Evolutionary conservation across 2,888 invertebrate species (phyloP), one percentile per base, ranked within the genome.

Genomic region (Heteromurus nitidus): DNA sequence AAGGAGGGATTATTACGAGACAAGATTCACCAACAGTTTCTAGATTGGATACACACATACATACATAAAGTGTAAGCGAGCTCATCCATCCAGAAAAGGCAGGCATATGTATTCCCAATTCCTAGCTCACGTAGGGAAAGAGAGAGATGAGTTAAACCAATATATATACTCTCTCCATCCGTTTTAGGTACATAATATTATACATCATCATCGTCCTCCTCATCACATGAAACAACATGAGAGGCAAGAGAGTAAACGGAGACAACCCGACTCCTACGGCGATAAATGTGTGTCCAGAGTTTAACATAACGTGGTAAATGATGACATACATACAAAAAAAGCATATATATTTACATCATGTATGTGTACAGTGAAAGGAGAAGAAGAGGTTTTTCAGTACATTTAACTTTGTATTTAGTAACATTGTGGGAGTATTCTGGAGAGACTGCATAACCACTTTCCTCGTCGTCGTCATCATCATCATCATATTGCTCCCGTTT

Each of bases 331-430:
- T n/a, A n/a, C n/a, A n/a, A n/a, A n/a, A n/a, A n/a, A n/a, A n/a
- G n/a, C n/a, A n/a, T n/a, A n/a, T n/a, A n/a, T n/a, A n/a, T n/a
- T n/a, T n/a, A n/a, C n/a, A n/a, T n/a, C n/a, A n/a, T n/a, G n/a
- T n/a, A n/a, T n/a, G n/a, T n/a, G n/a, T n/a, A n/a, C n/a, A n/a
- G n/a, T n/a, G n/a, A n/a, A n/a, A n/a, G 44, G n/a, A 20, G 20
- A 53, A 36, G 73, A 74, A 31, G 58, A 68, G 75, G 75, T 75
- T 75, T 75, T 75, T 67, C 75, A 75, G 44, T 75, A 75, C 75
- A 75, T 75, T 75, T 75, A 75, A 75, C 68, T 75, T 24, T 53
- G 65, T 44, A 75, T 74, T 74, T 62, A 9, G 58, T 18, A 42
- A 18, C 42, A 36, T 30, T 70, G 53, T 67, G 44, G 47, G 16